A percentile compares a stretch with the other conserved stretches of the same genome.
These are phyloP conservation scores for Armadillidium nasatum DNA, from an alignment of 1,140 invertebrate species.

Conservation along the genomic window DNA sequence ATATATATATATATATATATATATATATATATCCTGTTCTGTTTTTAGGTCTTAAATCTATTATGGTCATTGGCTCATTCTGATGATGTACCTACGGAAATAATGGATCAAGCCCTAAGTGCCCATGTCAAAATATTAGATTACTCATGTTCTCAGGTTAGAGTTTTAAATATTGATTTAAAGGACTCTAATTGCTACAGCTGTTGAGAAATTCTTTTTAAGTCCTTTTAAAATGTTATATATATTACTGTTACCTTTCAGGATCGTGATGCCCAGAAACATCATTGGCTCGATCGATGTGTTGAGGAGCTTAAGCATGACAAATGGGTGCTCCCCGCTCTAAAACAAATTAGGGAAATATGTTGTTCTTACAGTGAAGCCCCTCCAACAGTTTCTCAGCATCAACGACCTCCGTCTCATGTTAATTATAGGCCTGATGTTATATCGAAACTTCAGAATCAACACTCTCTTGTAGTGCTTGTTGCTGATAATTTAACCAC, in stretches of 20 bases:
- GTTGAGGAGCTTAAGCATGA: constrained; percentile 89
- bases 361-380: constrained; percentile 84
- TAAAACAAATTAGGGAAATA: constrained; percentile 94
- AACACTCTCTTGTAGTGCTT: constrained; percentile 87
- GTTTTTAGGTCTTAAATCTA: constrained; percentile 74
- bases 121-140: constrained; percentile 97
- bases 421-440: constrained; percentile 61
- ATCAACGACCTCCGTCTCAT: constrained; percentile 48
- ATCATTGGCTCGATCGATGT: constrained; percentile 90
- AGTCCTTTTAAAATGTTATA: not conserved
- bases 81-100: constrained; percentile 92
- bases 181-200: no score
- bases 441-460: constrained; percentile 84
- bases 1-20: not conserved
- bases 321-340: constrained; percentile 83
- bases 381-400: constrained; percentile 63
- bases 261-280: constrained; percentile 93
- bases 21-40: no score
- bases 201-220: not conserved
- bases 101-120: constrained; percentile 91
- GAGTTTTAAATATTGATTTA: not conserved
- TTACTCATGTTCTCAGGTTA: constrained; percentile 84
- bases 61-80: constrained; percentile 97
- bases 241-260: constrained; percentile 50
- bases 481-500: constrained; percentile 86